Percentiles rank a stretch among this genome's conserved stretches.
These are phyloP conservation scores for Panagrolaimus sp. DNA, from an alignment of 1,140 invertebrate species.

Conservation along the genomic window DNA sequence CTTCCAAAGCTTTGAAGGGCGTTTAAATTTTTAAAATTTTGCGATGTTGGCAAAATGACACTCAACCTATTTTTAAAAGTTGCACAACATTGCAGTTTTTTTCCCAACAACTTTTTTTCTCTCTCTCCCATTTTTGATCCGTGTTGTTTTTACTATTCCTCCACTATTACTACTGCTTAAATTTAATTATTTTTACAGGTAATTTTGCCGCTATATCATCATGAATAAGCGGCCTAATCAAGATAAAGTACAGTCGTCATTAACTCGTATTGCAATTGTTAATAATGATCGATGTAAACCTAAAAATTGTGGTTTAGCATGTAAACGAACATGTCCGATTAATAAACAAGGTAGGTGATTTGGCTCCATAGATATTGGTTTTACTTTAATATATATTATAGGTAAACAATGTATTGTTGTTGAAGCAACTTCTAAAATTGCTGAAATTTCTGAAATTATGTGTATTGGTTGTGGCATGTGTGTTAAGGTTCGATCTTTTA, in stretches of 20 bases:
- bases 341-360: constrained; percentile 79
- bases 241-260: constrained; percentile 23
- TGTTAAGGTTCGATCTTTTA: constrained; percentile 64
- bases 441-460: constrained; percentile 91
- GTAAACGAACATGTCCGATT: constrained; percentile 96
- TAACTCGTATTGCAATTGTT: constrained; percentile 85
- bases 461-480: constrained; percentile 99
- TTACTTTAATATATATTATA: constrained; percentile 23
- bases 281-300: constrained; percentile 97
- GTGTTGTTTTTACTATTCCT: no score
- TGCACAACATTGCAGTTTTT: no score
- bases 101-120: no score
- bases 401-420: constrained; percentile 97
- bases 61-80: no score
- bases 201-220: not conserved
- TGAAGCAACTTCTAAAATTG: constrained; percentile 89
- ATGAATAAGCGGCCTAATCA: constrained; percentile 1
- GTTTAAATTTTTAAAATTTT: no score
- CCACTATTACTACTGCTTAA: no score
- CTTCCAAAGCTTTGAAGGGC: no score
- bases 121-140: no score
- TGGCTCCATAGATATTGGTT: constrained; percentile 17
- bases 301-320: constrained; percentile 95
- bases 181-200: no score
- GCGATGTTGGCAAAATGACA: no score